phyloP scores from a whole-genome alignment of 2,113 vertebrate species.

The Leptobrachium ailaonicum region DNA sequence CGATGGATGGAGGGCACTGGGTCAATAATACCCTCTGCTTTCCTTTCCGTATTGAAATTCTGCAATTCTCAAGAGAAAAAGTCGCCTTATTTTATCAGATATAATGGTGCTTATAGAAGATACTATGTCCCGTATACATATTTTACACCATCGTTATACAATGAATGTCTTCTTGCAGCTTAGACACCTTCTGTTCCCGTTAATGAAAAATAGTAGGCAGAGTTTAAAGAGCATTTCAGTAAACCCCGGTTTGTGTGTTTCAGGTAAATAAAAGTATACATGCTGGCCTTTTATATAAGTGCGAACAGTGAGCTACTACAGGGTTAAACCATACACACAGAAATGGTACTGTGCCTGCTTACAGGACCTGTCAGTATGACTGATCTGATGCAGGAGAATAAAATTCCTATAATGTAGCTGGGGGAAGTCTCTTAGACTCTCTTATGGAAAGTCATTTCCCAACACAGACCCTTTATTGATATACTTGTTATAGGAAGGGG shows the following conservation, averaged over 20 bases:
- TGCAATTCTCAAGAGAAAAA: no score
- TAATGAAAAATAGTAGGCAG: no score
- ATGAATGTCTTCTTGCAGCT: no score
- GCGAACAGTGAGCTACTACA: not conserved
- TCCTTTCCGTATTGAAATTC: no score
- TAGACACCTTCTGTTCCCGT: no score
- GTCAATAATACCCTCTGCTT: no score
- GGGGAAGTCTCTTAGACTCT: not conserved
- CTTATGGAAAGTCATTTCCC: slow-evolving; percentile 2
- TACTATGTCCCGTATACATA: no score
- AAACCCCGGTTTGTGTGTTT: not conserved
- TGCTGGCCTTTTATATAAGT: not conserved
- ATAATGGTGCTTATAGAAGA: no score
- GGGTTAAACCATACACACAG: not conserved
- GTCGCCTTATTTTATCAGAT: no score
- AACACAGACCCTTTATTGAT: slow-evolving; percentile 12
- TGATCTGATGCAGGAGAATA: not conserved
- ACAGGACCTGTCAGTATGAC: not conserved
- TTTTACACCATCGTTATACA: no score
- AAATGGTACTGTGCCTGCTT: not conserved
- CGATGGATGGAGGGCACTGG: no score
- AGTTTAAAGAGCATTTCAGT: no score
- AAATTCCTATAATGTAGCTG: not conserved
- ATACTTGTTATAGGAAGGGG: not conserved
- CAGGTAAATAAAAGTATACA: not conserved